phyloP scores from a whole-genome alignment of 2,113 vertebrate genomes.

The Scomber colias region DNA sequence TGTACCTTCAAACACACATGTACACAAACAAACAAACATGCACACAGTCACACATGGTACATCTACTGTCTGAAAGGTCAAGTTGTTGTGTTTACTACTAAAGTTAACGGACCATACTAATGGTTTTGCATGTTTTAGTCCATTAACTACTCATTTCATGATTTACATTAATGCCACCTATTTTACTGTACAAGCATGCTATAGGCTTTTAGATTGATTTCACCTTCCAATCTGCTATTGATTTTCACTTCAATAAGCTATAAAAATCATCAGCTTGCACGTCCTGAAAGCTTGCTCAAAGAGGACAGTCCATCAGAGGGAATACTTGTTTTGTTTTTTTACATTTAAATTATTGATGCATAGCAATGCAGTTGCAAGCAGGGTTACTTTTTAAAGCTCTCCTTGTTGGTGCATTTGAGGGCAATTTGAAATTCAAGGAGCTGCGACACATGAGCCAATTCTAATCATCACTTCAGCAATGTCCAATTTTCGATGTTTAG shows the following conservation, averaged over 20 bases:
- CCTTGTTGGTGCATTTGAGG: background rate
- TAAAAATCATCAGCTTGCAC: slow-evolving; percentile 19
- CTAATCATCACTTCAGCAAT: background rate
- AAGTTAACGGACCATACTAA: background rate
- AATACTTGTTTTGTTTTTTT: slow-evolving; percentile 2
- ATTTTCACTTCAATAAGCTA: slow-evolving; percentile 45
- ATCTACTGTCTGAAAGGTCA: slow-evolving; percentile 6
- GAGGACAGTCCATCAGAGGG: slow-evolving; percentile 42
- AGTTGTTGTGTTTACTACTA: background rate
- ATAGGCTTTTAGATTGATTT: slow-evolving; percentile 42
- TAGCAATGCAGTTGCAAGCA: background rate
- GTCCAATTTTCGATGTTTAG: background rate
- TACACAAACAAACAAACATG: slow-evolving; percentile 4
- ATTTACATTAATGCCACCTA: slow-evolving; percentile 14
- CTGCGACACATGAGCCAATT: background rate
- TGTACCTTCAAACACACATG: background rate
- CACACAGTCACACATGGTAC: background rate
- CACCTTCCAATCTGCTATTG: slow-evolving; percentile 6
- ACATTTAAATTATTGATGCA: slow-evolving; percentile 14
- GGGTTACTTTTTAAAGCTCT: slow-evolving; percentile 2
- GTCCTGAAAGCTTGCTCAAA: slow-evolving; percentile 16
- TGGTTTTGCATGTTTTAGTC: slow-evolving; percentile 36
- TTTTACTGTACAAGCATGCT: slow-evolving; percentile 22
- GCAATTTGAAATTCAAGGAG: background rate
- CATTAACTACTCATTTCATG: slow-evolving; percentile 33